A percentile compares a stretch with the other conserved stretches of the same genome.
These are phyloP conservation scores for Zeugodacus cucurbitae DNA, from an alignment of 1,140 invertebrate species.

Conservation along the genomic window DNA sequence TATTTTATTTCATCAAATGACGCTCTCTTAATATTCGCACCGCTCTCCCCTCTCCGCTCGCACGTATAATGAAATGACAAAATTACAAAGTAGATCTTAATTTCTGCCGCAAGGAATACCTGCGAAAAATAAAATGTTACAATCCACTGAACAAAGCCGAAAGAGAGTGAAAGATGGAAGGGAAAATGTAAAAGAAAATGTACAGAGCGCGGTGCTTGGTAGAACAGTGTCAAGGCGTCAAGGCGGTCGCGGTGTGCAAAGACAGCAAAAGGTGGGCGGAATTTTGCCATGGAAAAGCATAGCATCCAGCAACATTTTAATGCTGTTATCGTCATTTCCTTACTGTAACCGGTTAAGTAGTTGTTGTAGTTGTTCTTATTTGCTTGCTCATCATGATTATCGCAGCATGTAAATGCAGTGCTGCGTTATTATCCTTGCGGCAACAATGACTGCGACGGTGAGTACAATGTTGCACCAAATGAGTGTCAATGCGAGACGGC, in stretches of 20 bases:
- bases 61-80: background rate
- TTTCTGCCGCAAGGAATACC: background rate
- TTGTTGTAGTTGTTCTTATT: too few relatives aligned
- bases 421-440: too few relatives aligned
- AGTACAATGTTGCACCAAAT: too few relatives aligned
- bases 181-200: background rate
- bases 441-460: too few relatives aligned
- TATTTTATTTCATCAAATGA: background rate
- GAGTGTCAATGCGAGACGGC: too few relatives aligned
- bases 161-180: background rate
- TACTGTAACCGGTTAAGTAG: background rate
- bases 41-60: background rate
- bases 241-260: background rate
- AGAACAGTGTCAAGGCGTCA: background rate
- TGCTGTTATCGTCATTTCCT: constrained; percentile 9
- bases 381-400: too few relatives aligned
- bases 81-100: constrained; percentile 22
- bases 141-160: background rate
- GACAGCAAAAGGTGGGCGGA: background rate
- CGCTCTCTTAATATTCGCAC: background rate
- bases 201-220: background rate
- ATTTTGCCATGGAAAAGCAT: too few relatives aligned
- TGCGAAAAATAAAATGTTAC: background rate
- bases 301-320: background rate
- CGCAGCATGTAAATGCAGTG: too few relatives aligned